These are phyloP conservation scores for Microplitis demolitor DNA, from an alignment of 1,140 invertebrate species.

Conservation along the genomic window DNA sequence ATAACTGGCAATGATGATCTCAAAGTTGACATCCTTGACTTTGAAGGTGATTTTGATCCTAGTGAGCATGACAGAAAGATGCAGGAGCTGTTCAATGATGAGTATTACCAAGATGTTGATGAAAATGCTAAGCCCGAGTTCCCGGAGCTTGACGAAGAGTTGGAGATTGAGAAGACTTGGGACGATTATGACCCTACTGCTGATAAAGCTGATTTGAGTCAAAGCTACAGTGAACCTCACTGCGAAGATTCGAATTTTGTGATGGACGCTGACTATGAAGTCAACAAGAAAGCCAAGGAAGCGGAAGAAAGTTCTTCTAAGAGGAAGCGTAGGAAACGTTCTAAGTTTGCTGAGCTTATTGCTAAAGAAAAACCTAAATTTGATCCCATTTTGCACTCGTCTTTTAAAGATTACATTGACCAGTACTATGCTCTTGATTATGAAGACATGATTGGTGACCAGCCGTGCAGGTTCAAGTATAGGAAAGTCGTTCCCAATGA, in stretches of 20 bases:
- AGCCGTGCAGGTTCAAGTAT: slow-evolving; percentile 93
- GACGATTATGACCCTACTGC: slow-evolving; percentile 68
- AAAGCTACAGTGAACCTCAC: slow-evolving; percentile 59
- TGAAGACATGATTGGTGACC: slow-evolving; percentile 91
- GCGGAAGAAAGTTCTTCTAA: slow-evolving; percentile 66
- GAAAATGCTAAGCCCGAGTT: slow-evolving; percentile 81
- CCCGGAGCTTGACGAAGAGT: slow-evolving; percentile 77
- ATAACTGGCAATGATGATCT: slow-evolving; percentile 81
- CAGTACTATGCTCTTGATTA: slow-evolving; percentile 94
- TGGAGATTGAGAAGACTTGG: slow-evolving; percentile 76
- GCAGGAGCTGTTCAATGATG: slow-evolving; percentile 83
- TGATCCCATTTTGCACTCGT: slow-evolving; percentile 73
- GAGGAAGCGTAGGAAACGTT: slow-evolving; percentile 68
- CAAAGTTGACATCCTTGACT: slow-evolving; percentile 61
- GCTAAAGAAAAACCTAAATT: slow-evolving; percentile 79
- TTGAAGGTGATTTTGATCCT: slow-evolving; percentile 93
- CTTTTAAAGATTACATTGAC: slow-evolving; percentile 88
- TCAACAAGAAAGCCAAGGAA: slow-evolving; percentile 54
- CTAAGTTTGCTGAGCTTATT: slow-evolving; percentile 74
- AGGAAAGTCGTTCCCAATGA: slow-evolving; percentile 85
- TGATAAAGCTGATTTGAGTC: slow-evolving; percentile 40
- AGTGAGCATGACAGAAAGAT: slow-evolving; percentile 86
- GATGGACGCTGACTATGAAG: slow-evolving; percentile 89
- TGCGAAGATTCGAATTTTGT: slow-evolving; percentile 83
- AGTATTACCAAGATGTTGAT: slow-evolving; percentile 79